phyloP scores from a whole-genome alignment of 2,113 vertebrate genomes.

The Rhea americana region DNA sequence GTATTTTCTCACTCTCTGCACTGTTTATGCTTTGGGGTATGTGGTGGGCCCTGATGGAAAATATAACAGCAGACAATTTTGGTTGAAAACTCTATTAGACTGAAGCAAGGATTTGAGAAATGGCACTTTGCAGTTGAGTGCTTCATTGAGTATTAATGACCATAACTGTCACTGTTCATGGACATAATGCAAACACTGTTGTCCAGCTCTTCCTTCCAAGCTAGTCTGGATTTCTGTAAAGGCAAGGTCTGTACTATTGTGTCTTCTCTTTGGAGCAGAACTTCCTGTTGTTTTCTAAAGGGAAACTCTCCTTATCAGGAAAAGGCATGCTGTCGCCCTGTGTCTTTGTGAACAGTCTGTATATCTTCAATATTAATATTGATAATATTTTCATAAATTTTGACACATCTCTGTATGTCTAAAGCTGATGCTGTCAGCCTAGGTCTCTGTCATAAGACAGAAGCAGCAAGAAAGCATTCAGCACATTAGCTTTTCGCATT shows the following conservation, averaged over 20 bases:
- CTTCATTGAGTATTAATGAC: background rate
- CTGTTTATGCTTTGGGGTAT: fast-evolving
- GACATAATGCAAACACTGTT: fast-evolving
- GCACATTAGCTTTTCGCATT: slow-evolving; percentile 50
- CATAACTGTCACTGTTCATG: fast-evolving
- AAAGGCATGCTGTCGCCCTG: background rate
- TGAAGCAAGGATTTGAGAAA: background rate
- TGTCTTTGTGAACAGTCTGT: background rate
- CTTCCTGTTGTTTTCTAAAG: background rate
- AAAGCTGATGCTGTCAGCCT: slow-evolving; percentile 2
- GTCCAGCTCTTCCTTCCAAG: background rate
- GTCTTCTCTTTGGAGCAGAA: background rate
- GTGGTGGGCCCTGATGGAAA: background rate
- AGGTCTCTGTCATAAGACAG: background rate
- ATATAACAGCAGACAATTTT: background rate
- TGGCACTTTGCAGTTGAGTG: fast-evolving
- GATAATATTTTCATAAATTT: background rate
- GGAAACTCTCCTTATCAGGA: background rate
- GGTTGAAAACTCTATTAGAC: background rate
- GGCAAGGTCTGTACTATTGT: background rate
- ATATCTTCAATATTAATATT: background rate
- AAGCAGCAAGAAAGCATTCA: slow-evolving; percentile 1
- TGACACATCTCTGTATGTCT: background rate
- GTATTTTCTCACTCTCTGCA: background rate
- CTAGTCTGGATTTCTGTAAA: background rate